Conservation (phyloP, 2,888 invertebrate genomes). For the Perdita meconis region DNA sequence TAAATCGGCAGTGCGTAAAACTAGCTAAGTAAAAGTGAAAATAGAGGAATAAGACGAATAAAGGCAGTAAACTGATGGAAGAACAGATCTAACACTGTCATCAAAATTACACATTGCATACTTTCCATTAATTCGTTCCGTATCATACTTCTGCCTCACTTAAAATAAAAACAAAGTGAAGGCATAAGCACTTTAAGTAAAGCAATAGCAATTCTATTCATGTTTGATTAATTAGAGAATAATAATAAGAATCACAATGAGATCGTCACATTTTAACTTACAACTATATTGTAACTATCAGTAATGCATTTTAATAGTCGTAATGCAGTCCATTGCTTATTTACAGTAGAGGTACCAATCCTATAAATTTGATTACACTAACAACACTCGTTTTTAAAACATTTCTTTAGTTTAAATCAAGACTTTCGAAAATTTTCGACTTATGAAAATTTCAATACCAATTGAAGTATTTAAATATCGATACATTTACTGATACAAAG, state of each 20-base stretch:
- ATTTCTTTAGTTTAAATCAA: constrained; percentile 11
- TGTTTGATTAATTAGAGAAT: constrained; percentile 66
- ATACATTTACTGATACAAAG: constrained; percentile 18
- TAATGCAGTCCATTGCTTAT: constrained; percentile 74
- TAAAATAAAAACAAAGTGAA: constrained; percentile 44
- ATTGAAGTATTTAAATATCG: constrained; percentile 25
- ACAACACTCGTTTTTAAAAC: background rate
- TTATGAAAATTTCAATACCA: constrained; percentile 1
- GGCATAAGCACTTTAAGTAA: constrained; percentile 46
- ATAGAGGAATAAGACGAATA: constrained; percentile 60
- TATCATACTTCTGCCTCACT: constrained; percentile 21
- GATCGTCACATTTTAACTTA: constrained; percentile 76
- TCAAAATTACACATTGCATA: background rate
- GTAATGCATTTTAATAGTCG: constrained; percentile 62
- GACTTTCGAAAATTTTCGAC: too few relatives aligned
- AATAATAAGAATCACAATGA: constrained; percentile 78
- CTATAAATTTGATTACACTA: constrained; percentile 39
- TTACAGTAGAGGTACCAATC: constrained; percentile 71
- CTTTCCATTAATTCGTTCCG: constrained; percentile 13
- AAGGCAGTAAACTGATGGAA: constrained; percentile 53
- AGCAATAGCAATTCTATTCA: constrained; percentile 53
- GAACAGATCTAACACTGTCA: constrained; percentile 39
- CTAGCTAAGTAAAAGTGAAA: constrained; percentile 68
- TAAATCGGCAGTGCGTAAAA: constrained; percentile 79
- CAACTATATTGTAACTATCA: constrained; percentile 71